A percentile compares a stretch with the other conserved stretches of the same genome.
Evolutionary conservation across 2,888 invertebrate species (phyloP).

Genomic region (Apotomis turbidana): DNA sequence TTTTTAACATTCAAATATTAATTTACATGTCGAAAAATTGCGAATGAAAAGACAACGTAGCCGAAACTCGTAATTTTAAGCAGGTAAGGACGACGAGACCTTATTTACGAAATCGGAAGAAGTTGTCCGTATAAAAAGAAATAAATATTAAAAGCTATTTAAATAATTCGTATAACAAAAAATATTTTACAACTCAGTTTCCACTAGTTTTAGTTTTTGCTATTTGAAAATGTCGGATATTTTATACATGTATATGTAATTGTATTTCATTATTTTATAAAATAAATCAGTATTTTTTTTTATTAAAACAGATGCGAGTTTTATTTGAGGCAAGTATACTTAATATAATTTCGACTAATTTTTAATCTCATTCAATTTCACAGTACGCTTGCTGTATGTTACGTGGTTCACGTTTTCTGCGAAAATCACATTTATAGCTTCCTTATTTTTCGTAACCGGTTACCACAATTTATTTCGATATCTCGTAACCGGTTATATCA

Average conservation of each 20-base stretch:
- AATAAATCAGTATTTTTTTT: neutral
- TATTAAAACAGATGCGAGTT: neutral
- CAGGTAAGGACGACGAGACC: neutral
- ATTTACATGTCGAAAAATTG: too few species aligned
- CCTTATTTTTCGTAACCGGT: too few species aligned
- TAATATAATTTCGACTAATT: neutral
- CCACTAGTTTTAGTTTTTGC: neutral
- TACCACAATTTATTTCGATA: too few species aligned
- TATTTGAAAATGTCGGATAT: neutral
- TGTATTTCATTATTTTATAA: neutral
- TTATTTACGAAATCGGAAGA: constrained; percentile 1
- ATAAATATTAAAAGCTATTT: constrained; percentile 37
- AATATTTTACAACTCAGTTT: constrained; percentile 6
- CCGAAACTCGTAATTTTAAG: neutral
- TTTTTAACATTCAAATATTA: too few species aligned
- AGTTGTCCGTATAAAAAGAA: constrained; percentile 12
- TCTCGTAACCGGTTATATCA: too few species aligned
- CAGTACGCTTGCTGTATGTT: neutral
- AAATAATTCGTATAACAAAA: constrained; percentile 1
- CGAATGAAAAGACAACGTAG: too few species aligned
- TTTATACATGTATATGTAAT: neutral
- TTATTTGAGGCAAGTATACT: constrained; percentile 1
- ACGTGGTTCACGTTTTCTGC: too few species aligned
- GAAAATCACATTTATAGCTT: too few species aligned
- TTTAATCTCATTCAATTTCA: neutral